A percentile compares a stretch with the other conserved stretches of the same genome.
Evolutionary conservation across 2,888 invertebrate species (phyloP).

Genomic region (Athalia cordata): DNA sequence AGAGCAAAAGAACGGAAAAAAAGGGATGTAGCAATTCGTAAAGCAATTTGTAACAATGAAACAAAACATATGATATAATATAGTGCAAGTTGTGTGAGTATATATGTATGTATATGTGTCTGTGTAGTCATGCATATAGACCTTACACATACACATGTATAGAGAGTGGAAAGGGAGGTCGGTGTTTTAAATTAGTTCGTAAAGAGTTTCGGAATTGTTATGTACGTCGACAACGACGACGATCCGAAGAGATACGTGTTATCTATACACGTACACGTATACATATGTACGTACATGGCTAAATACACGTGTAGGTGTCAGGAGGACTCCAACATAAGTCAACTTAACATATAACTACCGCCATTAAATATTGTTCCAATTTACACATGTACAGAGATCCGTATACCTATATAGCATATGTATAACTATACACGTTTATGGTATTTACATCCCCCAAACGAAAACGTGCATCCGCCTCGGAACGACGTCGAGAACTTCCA

Average conservation of each 20-base stretch:
- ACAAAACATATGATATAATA: neutral
- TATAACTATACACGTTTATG: neutral
- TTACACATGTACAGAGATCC: neutral
- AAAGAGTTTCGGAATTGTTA: neutral
- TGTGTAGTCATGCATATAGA: too few species aligned
- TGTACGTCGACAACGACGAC: neutral
- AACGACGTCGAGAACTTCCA: too few species aligned
- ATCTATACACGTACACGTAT: neutral
- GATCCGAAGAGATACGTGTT: neutral
- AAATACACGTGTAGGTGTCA: neutral
- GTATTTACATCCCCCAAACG: neutral
- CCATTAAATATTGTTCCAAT: constrained; percentile 41
- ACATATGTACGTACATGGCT: neutral
- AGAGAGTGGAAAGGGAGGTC: too few species aligned
- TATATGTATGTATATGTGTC: too few species aligned
- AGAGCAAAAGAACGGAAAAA: neutral
- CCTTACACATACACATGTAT: too few species aligned
- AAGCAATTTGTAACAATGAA: constrained; percentile 30
- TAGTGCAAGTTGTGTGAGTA: too few species aligned
- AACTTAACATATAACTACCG: neutral
- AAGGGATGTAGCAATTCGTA: constrained; percentile 14
- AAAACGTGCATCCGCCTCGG: neutral
- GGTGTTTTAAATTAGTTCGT: neutral
- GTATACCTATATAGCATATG: too few species aligned
- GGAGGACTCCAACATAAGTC: neutral